Evolutionary conservation across 2,113 vertebrate species (phyloP), one percentile per base, ranked within the genome.

Genomic region (Solea solea): DNA sequence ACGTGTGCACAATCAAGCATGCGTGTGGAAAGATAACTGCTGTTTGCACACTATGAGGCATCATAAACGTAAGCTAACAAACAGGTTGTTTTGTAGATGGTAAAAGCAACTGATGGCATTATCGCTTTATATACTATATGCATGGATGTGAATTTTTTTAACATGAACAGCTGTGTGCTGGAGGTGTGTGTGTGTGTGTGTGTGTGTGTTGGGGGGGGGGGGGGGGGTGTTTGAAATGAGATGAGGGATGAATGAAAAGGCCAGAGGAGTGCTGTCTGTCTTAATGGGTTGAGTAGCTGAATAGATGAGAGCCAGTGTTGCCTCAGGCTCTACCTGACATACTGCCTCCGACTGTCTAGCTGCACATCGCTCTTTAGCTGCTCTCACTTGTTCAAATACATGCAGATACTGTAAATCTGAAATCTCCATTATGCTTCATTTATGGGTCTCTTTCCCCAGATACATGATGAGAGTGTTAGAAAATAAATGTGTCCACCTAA

Each of bases 311-410:
- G 59, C 16, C 60, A 5, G 53, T 34, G 78, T 68, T 3, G 80
- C 87, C 82, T 73, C 64, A 42, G 84, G 87, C 75, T 58, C 41
- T 50, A 67, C 69, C 82, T 86, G 79, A 75, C 76, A 61, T 58
- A 50, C 72, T 64, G 80, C 55, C 78, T 72, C 55, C 40, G 44
- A 5, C 56, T 84, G 75, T 63, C 58, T 58, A 45, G 49, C 64
- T 82, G 64, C 57, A 64, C 59, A 53, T 72, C 74, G 66, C 63
- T 79, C 68, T 74, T 62, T 49, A 81, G 81, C 76, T 74, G 71
- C 77, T 74, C 80, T 91, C 88, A 92, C 89, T 89, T 92, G 88
- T 87, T 92, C 89, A 90, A 90, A 90, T 76, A 84, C 76, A 66
- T 59, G 27, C 45, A 48, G 49, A 54, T 69, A 9, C 34, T 34